Evolutionary conservation across 1,140 invertebrate species (phyloP).

Genomic region (Rhizoglyphus robini): DNA sequence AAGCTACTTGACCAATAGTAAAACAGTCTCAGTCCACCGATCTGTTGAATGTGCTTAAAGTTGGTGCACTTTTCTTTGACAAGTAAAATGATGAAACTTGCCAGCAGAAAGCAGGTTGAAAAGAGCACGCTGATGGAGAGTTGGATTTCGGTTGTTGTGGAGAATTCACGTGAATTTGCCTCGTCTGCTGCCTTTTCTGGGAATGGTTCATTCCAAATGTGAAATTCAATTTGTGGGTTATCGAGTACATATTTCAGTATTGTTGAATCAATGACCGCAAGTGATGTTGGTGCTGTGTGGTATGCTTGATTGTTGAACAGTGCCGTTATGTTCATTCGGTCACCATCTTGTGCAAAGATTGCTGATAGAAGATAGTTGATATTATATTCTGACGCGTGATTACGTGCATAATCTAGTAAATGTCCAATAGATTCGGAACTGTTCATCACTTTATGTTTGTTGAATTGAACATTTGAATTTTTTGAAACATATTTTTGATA

Average conservation of each 20-base stretch:
- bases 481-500: too few species aligned
- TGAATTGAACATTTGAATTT: too few species aligned
- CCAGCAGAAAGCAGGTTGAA: conserved; percentile 65
- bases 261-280: conserved; percentile 44
- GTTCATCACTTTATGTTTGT: too few species aligned
- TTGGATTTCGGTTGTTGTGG: not conserved
- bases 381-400: too few species aligned
- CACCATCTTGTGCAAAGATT: too few species aligned
- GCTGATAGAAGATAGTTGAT: too few species aligned
- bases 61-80: conserved; percentile 40
- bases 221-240: conserved; percentile 41
- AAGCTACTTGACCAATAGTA: conserved; percentile 43
- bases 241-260: conserved; percentile 36
- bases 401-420: too few species aligned
- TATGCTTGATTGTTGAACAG: conserved; percentile 44
- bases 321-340: conserved; percentile 26
- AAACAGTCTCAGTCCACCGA: conserved; percentile 37
- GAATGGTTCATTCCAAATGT: conserved; percentile 48
- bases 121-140: conserved; percentile 31
- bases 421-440: too few species aligned
- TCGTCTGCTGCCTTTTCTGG: conserved; percentile 35
- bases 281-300: conserved; percentile 48
- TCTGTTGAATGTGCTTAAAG: conserved; percentile 41
- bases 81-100: conserved; percentile 41
- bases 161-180: not conserved